Evolutionary conservation across 2,113 vertebrate genomes (phyloP), one percentile per base, ranked within the genome.

Genomic region (Cettia cetti): DNA sequence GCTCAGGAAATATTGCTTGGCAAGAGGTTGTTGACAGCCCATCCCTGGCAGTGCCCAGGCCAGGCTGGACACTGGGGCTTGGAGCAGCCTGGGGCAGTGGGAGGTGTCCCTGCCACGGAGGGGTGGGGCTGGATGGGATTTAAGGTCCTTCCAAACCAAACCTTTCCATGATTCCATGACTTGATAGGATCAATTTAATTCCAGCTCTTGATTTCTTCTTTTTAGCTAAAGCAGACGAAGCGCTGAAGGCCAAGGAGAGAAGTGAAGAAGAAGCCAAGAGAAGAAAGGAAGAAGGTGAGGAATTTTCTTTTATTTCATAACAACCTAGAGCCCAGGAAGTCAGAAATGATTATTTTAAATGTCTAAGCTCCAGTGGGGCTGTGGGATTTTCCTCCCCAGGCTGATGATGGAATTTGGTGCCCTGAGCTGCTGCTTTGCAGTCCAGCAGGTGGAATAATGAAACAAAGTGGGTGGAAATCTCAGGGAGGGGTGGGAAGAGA

Each of bases 201-300:
- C 21, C 64, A 47, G 31, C 69, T 50, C 56, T 59, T 92, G 3
- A 70, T 33, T 52, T 81, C 84, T 31, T 97, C 82, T 23, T 97
- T 96, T 52, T 65, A 99, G 99, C 99, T 49, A 99, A 99, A 98
- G 99, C 99, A 31, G 99, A 99, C 56, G 99, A 99, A 97, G 99
- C 97, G 1, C 80, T 99, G 85, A 99, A 98, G 96, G 99, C 99
- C 83, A 99, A 99, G 97, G 98, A 99, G 94, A 99, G 98, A 95
- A 98, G 98, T 90, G 99, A 99, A 82, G 99, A 99, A 65, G 99
- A 99, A 94, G 98, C 98, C 11, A 98, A 97, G 90, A 99, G 98
- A 96, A 98, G 98, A 86, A 98, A 98, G 91, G 98, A 99, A 61
- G 98, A 99, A 97, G 99, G 99, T 99, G 97, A 98, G 33, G 26